phyloP scores from a whole-genome alignment of 2,113 vertebrate genomes.

The Globicephala melas region DNA sequence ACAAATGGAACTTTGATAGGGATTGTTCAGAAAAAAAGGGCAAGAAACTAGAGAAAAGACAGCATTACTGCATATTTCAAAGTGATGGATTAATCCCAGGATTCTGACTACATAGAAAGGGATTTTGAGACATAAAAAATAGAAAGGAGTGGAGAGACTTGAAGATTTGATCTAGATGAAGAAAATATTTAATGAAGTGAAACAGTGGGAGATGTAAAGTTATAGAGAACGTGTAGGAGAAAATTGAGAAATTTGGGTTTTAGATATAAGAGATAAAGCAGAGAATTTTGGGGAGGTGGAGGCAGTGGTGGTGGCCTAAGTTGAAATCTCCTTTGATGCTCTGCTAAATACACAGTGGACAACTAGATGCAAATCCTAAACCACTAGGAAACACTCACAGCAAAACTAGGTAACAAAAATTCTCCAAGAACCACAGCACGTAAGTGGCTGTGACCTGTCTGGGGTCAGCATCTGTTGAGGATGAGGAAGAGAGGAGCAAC shows the following conservation, averaged over 20 bases:
- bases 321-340: background rate
- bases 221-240: background rate
- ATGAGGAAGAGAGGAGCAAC: background rate
- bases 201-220: background rate
- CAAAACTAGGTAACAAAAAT: background rate
- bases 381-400: background rate
- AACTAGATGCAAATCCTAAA: background rate
- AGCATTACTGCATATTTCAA: background rate
- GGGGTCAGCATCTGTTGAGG: background rate
- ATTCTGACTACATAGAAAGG: background rate
- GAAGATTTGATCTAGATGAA: background rate
- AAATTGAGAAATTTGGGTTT: background rate
- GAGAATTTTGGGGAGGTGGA: background rate
- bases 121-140: background rate
- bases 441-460: background rate
- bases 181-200: background rate
- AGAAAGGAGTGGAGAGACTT: background rate
- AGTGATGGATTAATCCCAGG: background rate
- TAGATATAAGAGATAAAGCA: background rate
- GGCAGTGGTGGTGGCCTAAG: rapidly evolving
- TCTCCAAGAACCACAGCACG: no score
- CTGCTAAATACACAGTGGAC: background rate
- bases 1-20: background rate
- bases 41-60: background rate
- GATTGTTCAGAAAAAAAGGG: background rate